Base-by-base conservation (phyloP, 2,888 invertebrate species). In the Himalopsyche tibetana region DNA sequence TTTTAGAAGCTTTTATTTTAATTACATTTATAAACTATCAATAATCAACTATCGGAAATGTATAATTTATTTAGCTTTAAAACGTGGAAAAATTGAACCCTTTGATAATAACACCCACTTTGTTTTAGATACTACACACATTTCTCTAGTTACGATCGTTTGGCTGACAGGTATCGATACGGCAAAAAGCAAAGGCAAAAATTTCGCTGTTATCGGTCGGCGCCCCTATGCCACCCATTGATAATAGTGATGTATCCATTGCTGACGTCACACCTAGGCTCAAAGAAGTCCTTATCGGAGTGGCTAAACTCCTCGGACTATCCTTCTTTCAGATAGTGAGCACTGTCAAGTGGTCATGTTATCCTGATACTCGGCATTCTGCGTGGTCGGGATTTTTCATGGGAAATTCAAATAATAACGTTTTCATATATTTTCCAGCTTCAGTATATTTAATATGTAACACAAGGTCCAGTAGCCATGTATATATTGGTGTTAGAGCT, bases 191-290 rank as follows among this genome's bases (percentile, higher is more conserved):
- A 8, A 74, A 74, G 36, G 19, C 74, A 36, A 74, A 74, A 74
- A 74, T 74, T 74, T 38, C 74, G 36, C 74, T 36, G 28, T 74
- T 38, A 74, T 74, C 74, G 19, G 19, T 15, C 36, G 19, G 74
- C 74, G 74, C 74, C 74, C 74, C 74, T 74, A 74, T 74, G 74
- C 74, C 74, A 74, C 74, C 74, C 74, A 74, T 74, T 74, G 74
- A 74, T 74, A 74, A 74, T 38, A 28, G 74, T 74, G 74, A 74
- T 74, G 74, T 74, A 74, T 74, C 74, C 74, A 74, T 74, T 74
- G 74, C 74, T 74, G 74, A 74, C 74, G 74, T 74, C 74, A 74
- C 74, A 74, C 74, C 74, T 74, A 74, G 74, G 74, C 74, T 74
- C 74, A 74, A 74, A 74, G 74, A 74, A 74, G 74, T 74, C 74